Evolutionary conservation across 2,113 vertebrate species (phyloP), one percentile per base, ranked within the genome.

Genomic region (Falco punctatus): DNA sequence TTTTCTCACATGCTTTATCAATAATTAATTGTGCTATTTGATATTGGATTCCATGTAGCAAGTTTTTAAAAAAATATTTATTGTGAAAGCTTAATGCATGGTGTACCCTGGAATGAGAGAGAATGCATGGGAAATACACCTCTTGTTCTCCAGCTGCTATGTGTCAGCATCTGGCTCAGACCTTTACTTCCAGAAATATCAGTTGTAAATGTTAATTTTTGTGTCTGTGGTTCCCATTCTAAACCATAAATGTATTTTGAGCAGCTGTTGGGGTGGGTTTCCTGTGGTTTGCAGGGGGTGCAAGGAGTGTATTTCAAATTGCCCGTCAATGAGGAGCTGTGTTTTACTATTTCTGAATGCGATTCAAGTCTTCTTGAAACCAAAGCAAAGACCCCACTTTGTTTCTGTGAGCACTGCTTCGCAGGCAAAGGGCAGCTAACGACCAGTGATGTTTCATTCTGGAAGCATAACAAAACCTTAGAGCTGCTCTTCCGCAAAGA

Each of bases 51-150:
- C n/a, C 1, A 3, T 77, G 74, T 73, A 71, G 40, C n/a, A 65
- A 67, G 54, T 44, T 91, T 69, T 19, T 0, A 17, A 38, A 42
- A 59, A 42, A 15, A 9, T n/a, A 75, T 13, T 91, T 70, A 3
- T 15, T 83, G 42, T 95, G 77, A 74, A 92, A 71, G 35, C 42
- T 94, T 91, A 35, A 71, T 93, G 89, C 83, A 91, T 81, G 81
- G 57, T 83, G 40, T 89, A 48, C n/a, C 28, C 35, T 40, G 67
- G 74, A 92, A 92, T 52, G 84, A 77, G 73, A 80, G 69, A 80
- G 84, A 83, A 83, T 86, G 95, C 88, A 80, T 88, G 85, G 42
- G 74, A 93, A 88, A 72, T 70, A 64, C 35, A 21, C 74, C 67
- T 77, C 90, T 95, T 17, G 0, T 89, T 96, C 92, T 69, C 74